phyloP scores from a whole-genome alignment of 2,888 invertebrate species.

The Aphrophora alni region DNA sequence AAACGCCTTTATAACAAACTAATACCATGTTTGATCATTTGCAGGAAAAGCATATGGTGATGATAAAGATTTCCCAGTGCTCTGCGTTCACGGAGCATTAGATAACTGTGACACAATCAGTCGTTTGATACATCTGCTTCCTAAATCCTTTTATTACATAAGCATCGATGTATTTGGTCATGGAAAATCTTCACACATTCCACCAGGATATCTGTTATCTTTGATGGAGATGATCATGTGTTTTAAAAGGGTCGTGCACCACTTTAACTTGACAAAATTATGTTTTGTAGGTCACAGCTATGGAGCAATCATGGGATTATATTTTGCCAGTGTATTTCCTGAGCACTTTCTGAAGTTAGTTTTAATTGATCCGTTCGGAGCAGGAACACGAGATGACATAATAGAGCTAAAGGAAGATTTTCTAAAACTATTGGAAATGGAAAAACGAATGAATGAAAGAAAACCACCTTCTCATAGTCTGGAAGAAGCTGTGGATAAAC shows the following conservation, averaged over 20 bases:
- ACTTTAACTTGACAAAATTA: conserved; percentile 56
- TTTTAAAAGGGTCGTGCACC: conserved; percentile 54
- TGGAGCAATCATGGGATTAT: conserved; percentile 56
- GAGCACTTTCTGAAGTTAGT: conserved; percentile 53
- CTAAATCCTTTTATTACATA: conserved; percentile 55
- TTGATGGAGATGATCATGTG: conserved; percentile 52
- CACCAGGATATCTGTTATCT: conserved; percentile 55
- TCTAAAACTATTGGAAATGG: conserved; percentile 14
- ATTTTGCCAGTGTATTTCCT: conserved; percentile 51
- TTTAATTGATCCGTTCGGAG: conserved; percentile 51
- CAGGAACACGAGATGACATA: conserved; percentile 43
- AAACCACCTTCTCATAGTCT: conserved; percentile 50
- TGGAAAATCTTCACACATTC: conserved; percentile 57
- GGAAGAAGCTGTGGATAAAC: conserved; percentile 46
- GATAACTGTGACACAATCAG: conserved; percentile 59
- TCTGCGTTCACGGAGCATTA: conserved; percentile 57
- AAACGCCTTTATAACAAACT: too few relatives aligned
- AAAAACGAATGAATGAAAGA: conserved; percentile 42
- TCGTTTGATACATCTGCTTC: conserved; percentile 56
- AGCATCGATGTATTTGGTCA: conserved; percentile 59
- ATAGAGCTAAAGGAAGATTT: background rate
- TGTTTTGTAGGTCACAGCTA: conserved; percentile 57
- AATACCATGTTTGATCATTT: conserved; percentile 33
- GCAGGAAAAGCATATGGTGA: conserved; percentile 53
- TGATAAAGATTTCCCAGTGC: conserved; percentile 53